Conservation (phyloP, 2,797 vertebrate genomes). For the Gastrophryne carolinensis region DNA sequence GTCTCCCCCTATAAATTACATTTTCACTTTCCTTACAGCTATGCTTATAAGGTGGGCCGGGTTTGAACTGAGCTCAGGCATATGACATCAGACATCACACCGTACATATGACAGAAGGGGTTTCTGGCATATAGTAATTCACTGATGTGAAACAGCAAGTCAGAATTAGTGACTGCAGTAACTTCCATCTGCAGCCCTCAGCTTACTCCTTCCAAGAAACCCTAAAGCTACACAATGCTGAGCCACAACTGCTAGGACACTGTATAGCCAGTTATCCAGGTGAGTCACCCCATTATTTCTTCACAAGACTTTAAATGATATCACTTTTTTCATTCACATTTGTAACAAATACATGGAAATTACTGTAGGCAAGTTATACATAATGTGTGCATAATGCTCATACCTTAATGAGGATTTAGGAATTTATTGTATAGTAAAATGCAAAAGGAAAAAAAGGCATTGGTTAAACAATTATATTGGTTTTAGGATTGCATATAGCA, state of each 20-base stretch:
- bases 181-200: background rate
- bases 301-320: no score
- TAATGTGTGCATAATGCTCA: no score
- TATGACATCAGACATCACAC: constrained; percentile 36
- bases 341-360: no score
- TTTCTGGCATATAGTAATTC: constrained; percentile 13
- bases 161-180: background rate
- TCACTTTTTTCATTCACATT: no score
- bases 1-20: constrained; percentile 7
- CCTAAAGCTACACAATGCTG: background rate
- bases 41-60: constrained; percentile 8
- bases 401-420: no score
- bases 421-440: no score
- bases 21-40: background rate
- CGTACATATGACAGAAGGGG: constrained; percentile 13
- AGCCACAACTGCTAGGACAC: background rate
- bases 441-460: no score
- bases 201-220: background rate
- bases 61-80: constrained; percentile 5
- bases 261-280: constrained; percentile 8
- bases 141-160: background rate
- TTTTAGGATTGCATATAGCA: no score
- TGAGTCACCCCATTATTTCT: background rate
- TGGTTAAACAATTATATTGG: no score
- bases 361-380: no score